These are phyloP conservation scores for Alca torda DNA, from an alignment of 2,797 vertebrate genomes.

Conservation along the genomic window DNA sequence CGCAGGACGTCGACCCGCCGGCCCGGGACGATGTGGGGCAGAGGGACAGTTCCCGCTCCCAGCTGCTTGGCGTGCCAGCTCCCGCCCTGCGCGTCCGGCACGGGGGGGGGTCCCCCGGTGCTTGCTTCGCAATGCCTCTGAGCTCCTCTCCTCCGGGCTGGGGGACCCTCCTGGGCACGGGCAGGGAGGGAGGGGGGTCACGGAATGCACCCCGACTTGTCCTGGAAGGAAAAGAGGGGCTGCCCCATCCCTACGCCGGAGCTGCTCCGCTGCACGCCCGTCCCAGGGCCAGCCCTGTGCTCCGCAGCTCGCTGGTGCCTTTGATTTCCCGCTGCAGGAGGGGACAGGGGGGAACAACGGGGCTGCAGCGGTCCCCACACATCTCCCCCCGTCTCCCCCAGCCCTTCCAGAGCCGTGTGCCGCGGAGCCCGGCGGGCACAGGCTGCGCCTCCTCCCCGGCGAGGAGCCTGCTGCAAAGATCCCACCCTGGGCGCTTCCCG, in stretches of 20 bases:
- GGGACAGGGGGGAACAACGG: background rate
- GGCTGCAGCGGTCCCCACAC: background rate
- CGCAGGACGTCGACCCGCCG: background rate
- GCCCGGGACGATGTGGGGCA: background rate
- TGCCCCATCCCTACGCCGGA: background rate
- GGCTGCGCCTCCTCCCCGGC: background rate
- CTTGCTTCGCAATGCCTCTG: background rate
- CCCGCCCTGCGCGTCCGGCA: background rate
- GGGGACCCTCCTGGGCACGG: background rate
- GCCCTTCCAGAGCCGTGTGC: background rate
- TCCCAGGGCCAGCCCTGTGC: background rate
- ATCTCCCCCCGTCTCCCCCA: background rate
- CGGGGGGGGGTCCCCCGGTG: background rate
- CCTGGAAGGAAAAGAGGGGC: background rate
- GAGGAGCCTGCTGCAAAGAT: background rate
- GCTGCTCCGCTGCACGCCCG: background rate
- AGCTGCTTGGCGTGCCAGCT: background rate
- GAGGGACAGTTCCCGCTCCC: background rate
- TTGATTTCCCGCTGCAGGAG: background rate
- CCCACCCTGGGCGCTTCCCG: background rate
- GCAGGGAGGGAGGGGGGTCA: background rate
- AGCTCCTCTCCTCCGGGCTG: background rate
- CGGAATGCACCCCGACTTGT: background rate
- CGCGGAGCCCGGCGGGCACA: background rate
- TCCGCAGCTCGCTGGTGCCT: conserved; percentile 28